Percentiles rank a stretch among this genome's conserved stretches.
Conservation (phyloP, 2,888 invertebrate species). For the Trissonchulus latispiculum region DNA sequence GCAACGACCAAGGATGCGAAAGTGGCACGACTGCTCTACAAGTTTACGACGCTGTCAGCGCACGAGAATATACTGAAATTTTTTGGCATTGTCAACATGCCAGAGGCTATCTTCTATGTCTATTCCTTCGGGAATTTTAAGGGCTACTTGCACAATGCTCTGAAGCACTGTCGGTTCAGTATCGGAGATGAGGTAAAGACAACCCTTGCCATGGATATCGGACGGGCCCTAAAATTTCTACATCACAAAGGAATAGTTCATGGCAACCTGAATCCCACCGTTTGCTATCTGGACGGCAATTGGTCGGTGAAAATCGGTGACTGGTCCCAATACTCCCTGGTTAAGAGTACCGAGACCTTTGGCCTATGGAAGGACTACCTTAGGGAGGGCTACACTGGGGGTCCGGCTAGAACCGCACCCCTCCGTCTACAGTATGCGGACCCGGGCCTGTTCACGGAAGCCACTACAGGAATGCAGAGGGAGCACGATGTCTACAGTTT, state of each 20-base stretch:
- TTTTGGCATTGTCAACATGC: no score
- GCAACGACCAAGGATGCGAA: no score
- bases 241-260: background rate
- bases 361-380: background rate
- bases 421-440: background rate
- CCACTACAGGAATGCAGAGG: background rate
- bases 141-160: background rate
- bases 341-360: background rate
- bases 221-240: background rate
- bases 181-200: background rate
- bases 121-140: no score
- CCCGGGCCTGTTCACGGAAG: background rate
- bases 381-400: background rate
- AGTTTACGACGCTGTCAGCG: no score
- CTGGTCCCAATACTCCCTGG: background rate
- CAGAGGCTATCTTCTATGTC: no score
- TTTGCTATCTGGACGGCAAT: background rate
- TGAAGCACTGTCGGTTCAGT: background rate
- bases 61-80: no score
- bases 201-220: background rate
- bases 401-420: no score
- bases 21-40: no score
- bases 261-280: background rate
- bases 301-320: background rate
- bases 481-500: background rate